These are phyloP conservation scores for Paralichthys olivaceus DNA, from an alignment of 2,113 vertebrate genomes.

Conservation along the genomic window DNA sequence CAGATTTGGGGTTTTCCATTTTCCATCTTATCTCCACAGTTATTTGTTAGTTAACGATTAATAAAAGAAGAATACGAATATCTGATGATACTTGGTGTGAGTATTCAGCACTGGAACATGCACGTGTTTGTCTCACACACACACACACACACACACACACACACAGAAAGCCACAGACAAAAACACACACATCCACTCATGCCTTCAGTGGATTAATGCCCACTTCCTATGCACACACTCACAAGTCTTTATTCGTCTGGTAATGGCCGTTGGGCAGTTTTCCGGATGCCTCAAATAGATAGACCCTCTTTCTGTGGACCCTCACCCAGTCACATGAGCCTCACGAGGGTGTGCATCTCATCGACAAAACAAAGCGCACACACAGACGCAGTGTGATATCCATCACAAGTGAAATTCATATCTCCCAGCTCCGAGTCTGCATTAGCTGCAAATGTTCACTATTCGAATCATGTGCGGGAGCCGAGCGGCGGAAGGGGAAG, in stretches of 20 bases:
- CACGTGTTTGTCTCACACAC: slow-evolving; percentile 8
- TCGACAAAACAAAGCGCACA: slow-evolving; percentile 49
- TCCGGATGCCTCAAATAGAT: slow-evolving; percentile 56
- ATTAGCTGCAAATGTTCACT: slow-evolving; percentile 51
- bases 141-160: too few species aligned
- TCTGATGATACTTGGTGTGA: background rate
- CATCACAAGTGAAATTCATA: slow-evolving; percentile 60
- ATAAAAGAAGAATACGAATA: background rate
- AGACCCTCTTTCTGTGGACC: slow-evolving; percentile 65
- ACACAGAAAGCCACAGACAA: slow-evolving; percentile 27
- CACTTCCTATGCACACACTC: slow-evolving; percentile 38
- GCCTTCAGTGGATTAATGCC: slow-evolving; percentile 31
- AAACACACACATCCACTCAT: slow-evolving; percentile 24
- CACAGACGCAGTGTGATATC: slow-evolving; percentile 65
- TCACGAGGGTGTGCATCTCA: slow-evolving; percentile 54
- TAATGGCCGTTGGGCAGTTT: slow-evolving; percentile 52
- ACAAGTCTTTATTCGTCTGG: slow-evolving; percentile 57
- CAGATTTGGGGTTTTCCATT: too few species aligned
- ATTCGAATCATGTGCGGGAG: slow-evolving; percentile 69
- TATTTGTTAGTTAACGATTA: background rate
- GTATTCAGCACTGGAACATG: background rate
- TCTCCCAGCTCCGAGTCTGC: slow-evolving; percentile 39
- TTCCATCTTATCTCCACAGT: too few species aligned
- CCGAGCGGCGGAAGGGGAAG: slow-evolving; percentile 30
- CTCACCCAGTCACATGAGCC: slow-evolving; percentile 72